Evolutionary conservation across 1,140 invertebrate genomes (phyloP).

Genomic region (Drosophila asahinai): DNA sequence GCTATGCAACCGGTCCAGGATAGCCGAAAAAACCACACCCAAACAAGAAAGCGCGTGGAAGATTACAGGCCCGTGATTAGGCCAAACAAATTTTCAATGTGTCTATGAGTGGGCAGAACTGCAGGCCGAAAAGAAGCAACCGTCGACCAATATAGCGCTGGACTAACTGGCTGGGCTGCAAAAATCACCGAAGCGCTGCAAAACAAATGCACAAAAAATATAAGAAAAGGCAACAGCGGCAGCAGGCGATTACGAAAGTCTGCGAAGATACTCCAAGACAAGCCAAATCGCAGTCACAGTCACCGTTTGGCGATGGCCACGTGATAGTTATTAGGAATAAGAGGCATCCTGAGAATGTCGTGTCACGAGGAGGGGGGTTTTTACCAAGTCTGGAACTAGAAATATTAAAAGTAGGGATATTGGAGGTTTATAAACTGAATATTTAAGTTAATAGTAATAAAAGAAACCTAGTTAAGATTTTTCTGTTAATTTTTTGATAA

Average conservation of each 20-base stretch:
- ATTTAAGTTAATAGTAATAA: no score
- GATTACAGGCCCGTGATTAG: conserved; percentile 72
- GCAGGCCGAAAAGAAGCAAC: conserved; percentile 69
- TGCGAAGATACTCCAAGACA: conserved; percentile 74
- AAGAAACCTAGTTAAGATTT: no score
- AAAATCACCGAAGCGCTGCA: conserved; percentile 78
- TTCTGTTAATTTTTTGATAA: no score
- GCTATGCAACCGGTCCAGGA: conserved; percentile 64
- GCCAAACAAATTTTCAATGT: conserved; percentile 48
- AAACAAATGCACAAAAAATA: conserved; percentile 46
- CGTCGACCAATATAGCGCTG: conserved; percentile 76
- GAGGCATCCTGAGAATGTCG: conserved; percentile 13
- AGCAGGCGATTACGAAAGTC: conserved; percentile 68
- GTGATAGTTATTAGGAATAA: conserved; percentile 14
- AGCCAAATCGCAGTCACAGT: conserved; percentile 43
- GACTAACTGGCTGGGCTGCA: conserved; percentile 68
- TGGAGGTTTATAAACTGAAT: neutral
- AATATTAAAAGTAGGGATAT: neutral
- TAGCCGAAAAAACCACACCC: conserved; percentile 52
- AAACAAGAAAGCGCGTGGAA: conserved; percentile 76
- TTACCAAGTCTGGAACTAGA: neutral
- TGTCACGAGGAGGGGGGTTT: neutral
- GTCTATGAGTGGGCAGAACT: conserved; percentile 73
- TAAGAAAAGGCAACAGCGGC: conserved; percentile 29
- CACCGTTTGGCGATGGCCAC: conserved; percentile 36